Conservation (phyloP, 2,888 invertebrate species). For the Leptopilina drosophilae region DNA sequence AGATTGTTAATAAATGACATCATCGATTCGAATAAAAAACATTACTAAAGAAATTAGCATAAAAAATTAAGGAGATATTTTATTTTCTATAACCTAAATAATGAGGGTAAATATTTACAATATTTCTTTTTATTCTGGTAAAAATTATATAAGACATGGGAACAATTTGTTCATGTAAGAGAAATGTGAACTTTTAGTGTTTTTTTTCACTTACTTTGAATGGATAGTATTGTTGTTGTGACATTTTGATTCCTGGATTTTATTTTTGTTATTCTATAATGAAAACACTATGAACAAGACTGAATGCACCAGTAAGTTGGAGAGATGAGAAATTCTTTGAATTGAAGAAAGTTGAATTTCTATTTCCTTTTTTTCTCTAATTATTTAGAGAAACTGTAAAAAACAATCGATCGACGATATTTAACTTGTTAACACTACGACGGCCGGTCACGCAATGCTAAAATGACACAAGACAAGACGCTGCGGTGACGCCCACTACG, state of each 20-base stretch:
- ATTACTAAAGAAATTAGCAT: too few relatives aligned
- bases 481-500: constrained; percentile 28
- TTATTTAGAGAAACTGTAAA: not conserved
- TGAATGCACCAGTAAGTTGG: not conserved
- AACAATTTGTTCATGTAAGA: not conserved
- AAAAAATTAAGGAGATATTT: too few relatives aligned
- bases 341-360: not conserved
- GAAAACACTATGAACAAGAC: not conserved
- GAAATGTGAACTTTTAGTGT: not conserved
- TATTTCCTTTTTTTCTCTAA: not conserved
- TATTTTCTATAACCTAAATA: too few relatives aligned
- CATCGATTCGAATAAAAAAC: too few relatives aligned
- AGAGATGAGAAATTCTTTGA: not conserved
- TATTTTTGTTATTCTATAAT: not conserved
- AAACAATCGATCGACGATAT: constrained; percentile 12
- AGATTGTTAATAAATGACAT: too few relatives aligned
- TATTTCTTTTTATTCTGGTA: not conserved
- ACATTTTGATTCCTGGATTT: constrained; percentile 11
- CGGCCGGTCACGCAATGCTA: constrained; percentile 37
- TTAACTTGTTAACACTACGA: not conserved
- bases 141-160: constrained; percentile 4
- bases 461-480: constrained; percentile 15
- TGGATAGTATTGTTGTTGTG: constrained; percentile 84
- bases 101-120: not conserved
- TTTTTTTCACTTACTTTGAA: constrained; percentile 84